Conservation (phyloP, 2,113 vertebrate genomes). For the Uria aalge region DNA sequence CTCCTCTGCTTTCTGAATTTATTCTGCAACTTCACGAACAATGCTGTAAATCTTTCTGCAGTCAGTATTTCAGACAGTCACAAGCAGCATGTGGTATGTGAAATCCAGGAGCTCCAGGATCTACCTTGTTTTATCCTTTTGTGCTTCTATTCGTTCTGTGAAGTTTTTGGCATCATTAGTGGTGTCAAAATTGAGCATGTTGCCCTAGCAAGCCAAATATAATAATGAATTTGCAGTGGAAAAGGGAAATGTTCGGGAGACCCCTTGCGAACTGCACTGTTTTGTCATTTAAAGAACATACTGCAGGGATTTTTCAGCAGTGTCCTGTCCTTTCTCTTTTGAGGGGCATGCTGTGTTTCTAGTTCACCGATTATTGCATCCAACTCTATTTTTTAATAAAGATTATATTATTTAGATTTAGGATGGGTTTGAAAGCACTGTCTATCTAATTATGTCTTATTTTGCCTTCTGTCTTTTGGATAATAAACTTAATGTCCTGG, state of each 20-base stretch:
- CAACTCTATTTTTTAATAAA: background rate
- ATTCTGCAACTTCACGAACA: background rate
- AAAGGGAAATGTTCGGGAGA: background rate
- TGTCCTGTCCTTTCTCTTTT: background rate
- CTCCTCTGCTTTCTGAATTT: background rate
- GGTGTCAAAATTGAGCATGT: background rate
- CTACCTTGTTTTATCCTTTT: background rate
- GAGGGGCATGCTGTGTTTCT: background rate
- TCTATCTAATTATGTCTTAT: background rate
- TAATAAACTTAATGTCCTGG: background rate
- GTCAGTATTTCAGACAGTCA: background rate
- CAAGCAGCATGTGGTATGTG: background rate
- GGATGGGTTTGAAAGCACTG: background rate
- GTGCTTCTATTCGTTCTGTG: background rate
- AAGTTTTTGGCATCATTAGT: background rate
- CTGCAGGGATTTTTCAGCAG: background rate
- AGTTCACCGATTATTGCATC: background rate
- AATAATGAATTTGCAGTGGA: background rate
- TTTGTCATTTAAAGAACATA: background rate
- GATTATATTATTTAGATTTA: background rate
- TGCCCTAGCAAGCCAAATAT: background rate
- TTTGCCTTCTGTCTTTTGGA: background rate
- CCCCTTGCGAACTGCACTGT: background rate
- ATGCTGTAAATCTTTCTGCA: background rate
- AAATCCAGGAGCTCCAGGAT: background rate